Base-by-base conservation (phyloP, 2,113 vertebrate species). In the Cacatua alba region DNA sequence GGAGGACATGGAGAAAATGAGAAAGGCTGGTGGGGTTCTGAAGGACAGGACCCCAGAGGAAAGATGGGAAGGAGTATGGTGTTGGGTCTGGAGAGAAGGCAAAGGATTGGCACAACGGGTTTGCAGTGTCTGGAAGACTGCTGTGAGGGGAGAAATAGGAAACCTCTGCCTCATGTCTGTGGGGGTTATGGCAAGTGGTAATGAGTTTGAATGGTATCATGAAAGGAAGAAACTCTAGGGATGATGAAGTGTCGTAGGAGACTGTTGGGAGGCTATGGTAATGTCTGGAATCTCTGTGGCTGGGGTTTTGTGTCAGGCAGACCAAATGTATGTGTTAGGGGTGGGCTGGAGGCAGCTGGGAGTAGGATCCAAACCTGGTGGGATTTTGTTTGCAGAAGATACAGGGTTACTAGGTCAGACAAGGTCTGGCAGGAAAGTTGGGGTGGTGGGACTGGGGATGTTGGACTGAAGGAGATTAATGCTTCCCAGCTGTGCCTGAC, bases 51-150 rank as follows among this genome's bases (percentile, higher is more conserved):
- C 24, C 37, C 24, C 44, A 24, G 35, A 77, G 29, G 43, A 64
- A 91, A 59, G 41, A 28, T n/a, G 23, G 44, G 35, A 69, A 93
- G 53, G 41, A 77, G 33, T 12, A 28, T 6, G 6, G 3, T 89
- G 24, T 59, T 80, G 70, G 13, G 5, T 67, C 55, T 82, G 17
- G 43, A 85, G 70, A 75, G 31, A 62, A 79, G 19, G 37, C 2
- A 1, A 37, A 59, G 69, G 60, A 39, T 35, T 70, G 31, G 25
- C 51, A 46, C 0, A 1, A 26, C 0, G 4, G 13, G 6, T 81
- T 93, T 65, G 26, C 37, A 21, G 18, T 18, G 21, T 11, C 28
- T 70, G 10, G 26, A 70, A 87, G 46, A 13, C 37, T 31, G 43
- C 51, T 81, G 23, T 1, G 10, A 49, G 11, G 20, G 13, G 17